Conservation (phyloP, 2,113 vertebrate genomes). For the Myiagra hebetior region DNA sequence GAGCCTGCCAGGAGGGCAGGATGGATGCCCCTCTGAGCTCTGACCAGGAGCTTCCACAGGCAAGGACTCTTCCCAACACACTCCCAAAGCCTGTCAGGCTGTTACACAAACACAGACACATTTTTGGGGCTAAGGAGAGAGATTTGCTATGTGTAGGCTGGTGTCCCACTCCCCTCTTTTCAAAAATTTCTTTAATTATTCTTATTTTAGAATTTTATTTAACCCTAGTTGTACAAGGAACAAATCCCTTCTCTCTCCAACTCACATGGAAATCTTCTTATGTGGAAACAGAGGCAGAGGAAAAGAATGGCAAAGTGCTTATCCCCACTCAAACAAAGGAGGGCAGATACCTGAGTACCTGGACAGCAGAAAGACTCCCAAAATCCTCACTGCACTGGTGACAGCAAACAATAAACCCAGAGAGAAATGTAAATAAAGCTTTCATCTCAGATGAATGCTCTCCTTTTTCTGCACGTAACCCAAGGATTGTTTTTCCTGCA, state of each 20-base stretch:
- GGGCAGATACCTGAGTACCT: neutral
- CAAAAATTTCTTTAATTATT: neutral
- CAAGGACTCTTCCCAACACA: neutral
- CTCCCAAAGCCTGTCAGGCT: neutral
- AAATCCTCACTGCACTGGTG: neutral
- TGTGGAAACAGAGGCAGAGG: neutral
- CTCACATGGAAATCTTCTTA: neutral
- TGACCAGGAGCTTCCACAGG: neutral
- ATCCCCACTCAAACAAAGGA: neutral
- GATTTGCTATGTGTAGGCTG: neutral
- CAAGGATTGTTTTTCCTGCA: neutral
- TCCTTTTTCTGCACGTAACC: neutral
- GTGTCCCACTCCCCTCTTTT: fast-evolving
- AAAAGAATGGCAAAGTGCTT: neutral
- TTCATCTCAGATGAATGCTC: neutral
- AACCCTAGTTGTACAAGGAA: neutral
- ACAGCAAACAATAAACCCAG: neutral
- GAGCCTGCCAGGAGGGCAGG: neutral
- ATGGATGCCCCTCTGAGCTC: neutral
- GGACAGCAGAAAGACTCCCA: neutral
- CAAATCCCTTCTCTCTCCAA: neutral
- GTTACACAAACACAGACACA: neutral
- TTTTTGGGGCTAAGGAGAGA: neutral
- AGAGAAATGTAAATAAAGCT: neutral
- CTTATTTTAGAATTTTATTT: neutral